Evolutionary conservation across 2,797 vertebrate species (phyloP), one percentile per base, ranked within the genome.

Genomic region (Cynopterus sphinx): DNA sequence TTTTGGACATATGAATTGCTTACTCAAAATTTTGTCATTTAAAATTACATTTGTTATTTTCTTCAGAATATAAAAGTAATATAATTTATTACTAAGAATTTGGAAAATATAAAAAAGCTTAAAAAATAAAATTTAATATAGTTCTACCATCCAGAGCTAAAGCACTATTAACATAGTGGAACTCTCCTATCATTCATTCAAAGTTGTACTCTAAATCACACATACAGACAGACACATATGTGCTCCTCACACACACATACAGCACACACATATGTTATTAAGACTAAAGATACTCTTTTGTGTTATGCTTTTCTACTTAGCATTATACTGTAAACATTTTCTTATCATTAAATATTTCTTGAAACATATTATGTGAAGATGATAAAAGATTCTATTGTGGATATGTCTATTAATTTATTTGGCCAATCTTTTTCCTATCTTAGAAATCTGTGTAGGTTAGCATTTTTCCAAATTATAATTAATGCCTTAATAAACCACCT

Each of bases 391-490:
- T 75, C 46, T 86, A 41, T 70, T 87, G 26, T 43, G 3, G 86
- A 36, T 78, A 89, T 61, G 22, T 68, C 13, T 84, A 78, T 9
- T 68, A 79, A 55, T 67, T 90, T 81, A 94, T 90, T 63, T 95
- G 13, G 73, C 9, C 22, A 90, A 21, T 77, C 28, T 63, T 88
- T 16, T 81, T 89, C 5, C 24, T 75, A 17, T 21, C 2, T 9
- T 93, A 55, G 22, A 57, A 90, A 70, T 73, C 12, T 33, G 75
- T 53, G 12, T 12, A 87, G 46, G 22, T 95, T 55, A 79, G 8
- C 9, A 74, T 89, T 95, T 95, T 36, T 55, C 31, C 15, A 24
- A 93, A 70, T 86, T 94, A 36, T 49, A 95, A 83, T 39, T 33
- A 84, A 74, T 51, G 13, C 13, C 9, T 86, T 63, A 22, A 43